phyloP scores from a whole-genome alignment of 2,113 vertebrate species.

The Micronycteris hirsuta region DNA sequence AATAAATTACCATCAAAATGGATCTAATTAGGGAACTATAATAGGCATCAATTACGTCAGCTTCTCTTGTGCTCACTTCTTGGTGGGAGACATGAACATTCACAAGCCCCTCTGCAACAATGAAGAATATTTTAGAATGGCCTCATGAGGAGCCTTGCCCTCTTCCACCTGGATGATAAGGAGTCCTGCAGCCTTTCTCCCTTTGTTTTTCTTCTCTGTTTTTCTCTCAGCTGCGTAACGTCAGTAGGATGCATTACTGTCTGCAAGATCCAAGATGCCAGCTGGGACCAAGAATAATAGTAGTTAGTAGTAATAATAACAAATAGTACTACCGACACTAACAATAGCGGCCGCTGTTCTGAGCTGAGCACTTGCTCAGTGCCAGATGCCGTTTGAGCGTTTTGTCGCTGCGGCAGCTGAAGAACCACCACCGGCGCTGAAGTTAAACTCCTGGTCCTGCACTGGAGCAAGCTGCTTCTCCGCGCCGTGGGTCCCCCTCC shows the following conservation, averaged over 20 bases:
- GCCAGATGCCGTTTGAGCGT: background rate
- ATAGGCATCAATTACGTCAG: accelerated
- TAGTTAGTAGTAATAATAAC: background rate
- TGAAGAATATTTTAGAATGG: accelerated
- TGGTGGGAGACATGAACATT: too few species aligned
- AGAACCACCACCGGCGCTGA: background rate
- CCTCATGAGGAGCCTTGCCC: accelerated
- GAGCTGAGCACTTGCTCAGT: background rate
- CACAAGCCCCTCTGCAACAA: accelerated
- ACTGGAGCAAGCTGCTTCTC: background rate
- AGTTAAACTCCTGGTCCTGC: background rate
- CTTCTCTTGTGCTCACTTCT: background rate
- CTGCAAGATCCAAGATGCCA: background rate
- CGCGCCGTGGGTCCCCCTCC: background rate
- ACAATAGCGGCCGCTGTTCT: accelerated
- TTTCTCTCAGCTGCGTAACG: background rate
- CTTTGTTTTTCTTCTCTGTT: background rate
- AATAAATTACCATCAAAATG: background rate
- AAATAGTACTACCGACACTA: background rate
- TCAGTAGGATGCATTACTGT: background rate
- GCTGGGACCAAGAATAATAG: background rate
- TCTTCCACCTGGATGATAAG: too few species aligned
- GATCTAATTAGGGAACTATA: background rate
- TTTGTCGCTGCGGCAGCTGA: accelerated
- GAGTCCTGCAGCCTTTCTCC: background rate